Percentiles rank a stretch among this genome's conserved stretches.
phyloP scores from a whole-genome alignment of 2,797 vertebrate genomes.

The Vireo griseus region DNA sequence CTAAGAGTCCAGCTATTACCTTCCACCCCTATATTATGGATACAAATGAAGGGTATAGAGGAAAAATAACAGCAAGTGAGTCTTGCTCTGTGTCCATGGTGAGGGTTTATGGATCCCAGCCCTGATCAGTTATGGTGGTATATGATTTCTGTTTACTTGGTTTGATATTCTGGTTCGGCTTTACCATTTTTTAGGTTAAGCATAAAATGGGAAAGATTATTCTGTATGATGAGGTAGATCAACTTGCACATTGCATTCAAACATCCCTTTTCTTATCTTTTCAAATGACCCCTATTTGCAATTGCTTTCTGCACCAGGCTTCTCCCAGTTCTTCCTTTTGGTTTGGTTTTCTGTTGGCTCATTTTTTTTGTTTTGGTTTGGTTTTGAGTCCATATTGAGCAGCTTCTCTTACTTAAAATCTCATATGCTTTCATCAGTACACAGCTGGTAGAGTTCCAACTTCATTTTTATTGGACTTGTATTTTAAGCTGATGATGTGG shows the following conservation, averaged over 20 bases:
- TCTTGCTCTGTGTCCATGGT: not conserved
- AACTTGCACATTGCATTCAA: not conserved
- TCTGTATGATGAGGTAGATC: not conserved
- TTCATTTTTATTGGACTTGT: conserved; percentile 60
- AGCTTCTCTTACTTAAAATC: conserved; percentile 56
- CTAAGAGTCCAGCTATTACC: not conserved
- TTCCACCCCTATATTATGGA: not conserved
- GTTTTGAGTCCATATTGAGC: conserved; percentile 31
- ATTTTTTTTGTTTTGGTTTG: not conserved
- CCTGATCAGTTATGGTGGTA: not conserved
- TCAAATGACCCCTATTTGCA: not conserved
- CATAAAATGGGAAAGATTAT: not conserved
- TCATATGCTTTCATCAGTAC: conserved; percentile 47
- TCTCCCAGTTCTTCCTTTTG: not conserved
- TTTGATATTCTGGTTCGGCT: not conserved
- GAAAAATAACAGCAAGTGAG: not conserved
- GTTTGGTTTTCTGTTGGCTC: not conserved
- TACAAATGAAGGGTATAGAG: not conserved
- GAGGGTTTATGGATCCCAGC: not conserved
- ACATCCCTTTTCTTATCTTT: not conserved
- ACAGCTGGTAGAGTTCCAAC: conserved; percentile 55
- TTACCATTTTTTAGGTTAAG: not conserved
- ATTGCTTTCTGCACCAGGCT: not conserved
- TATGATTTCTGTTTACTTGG: not conserved
- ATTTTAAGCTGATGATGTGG: conserved; percentile 65